Conservation (phyloP, 2,888 invertebrate species). For the Keiferia lycopersicella region DNA sequence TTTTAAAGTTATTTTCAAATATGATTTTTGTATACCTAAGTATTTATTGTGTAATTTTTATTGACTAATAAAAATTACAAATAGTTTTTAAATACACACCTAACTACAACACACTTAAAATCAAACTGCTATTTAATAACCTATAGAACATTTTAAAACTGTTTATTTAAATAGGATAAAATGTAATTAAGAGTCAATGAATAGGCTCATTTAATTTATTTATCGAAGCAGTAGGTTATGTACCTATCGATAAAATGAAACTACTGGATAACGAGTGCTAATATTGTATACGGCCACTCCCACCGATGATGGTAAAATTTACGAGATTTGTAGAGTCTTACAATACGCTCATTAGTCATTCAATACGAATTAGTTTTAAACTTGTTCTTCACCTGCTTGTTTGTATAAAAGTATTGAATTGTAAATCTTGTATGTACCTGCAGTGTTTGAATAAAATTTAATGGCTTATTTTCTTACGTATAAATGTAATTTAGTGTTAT, state of each 20-base stretch:
- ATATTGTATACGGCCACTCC: slow-evolving; percentile 28
- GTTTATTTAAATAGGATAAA: too few species aligned
- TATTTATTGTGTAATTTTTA: too few species aligned
- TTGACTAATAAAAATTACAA: too few species aligned
- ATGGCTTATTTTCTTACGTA: background rate
- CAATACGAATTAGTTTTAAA: slow-evolving; percentile 18
- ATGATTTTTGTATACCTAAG: too few species aligned
- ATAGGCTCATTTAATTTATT: too few species aligned
- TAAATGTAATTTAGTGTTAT: slow-evolving; percentile 27
- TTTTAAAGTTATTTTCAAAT: too few species aligned
- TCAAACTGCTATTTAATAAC: too few species aligned
- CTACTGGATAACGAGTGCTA: background rate
- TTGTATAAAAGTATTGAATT: background rate
- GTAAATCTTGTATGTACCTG: background rate
- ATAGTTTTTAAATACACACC: too few species aligned
- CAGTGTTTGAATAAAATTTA: background rate
- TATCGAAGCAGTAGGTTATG: background rate
- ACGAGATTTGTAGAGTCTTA: slow-evolving; percentile 25
- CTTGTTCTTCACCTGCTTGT: background rate
- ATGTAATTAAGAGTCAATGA: too few species aligned
- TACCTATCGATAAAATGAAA: background rate
- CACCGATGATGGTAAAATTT: slow-evolving; percentile 29
- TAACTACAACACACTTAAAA: too few species aligned
- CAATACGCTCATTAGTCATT: slow-evolving; percentile 25
- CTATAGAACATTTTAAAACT: too few species aligned